Conservation (phyloP, 92 coral and sea anemone genomes). For the Anthopleura xanthogrammica region DNA sequence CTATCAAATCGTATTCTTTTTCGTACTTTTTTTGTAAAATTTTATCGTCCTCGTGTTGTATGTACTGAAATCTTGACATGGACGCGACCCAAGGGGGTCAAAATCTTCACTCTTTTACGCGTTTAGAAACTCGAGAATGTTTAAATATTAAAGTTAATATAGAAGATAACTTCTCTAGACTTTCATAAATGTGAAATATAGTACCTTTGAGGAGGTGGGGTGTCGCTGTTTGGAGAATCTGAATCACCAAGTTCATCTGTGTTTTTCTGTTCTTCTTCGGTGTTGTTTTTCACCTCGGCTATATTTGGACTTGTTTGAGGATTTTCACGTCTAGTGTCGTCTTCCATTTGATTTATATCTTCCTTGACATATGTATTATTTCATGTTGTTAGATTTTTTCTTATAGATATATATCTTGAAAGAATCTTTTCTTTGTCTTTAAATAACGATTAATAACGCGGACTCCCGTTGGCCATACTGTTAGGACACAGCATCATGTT, state of each 20-base stretch:
- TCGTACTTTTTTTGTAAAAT: too few relatives aligned
- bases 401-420: background rate
- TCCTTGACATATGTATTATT: background rate
- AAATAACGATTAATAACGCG: background rate
- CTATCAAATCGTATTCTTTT: too few relatives aligned
- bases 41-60: too few relatives aligned
- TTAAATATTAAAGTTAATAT: too few relatives aligned
- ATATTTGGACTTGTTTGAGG: background rate
- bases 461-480: background rate
- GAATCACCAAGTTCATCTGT: slow-evolving; percentile 48
- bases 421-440: background rate
- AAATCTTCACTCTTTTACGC: background rate
- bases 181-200: background rate
- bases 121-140: background rate
- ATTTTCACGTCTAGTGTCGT: background rate
- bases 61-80: background rate
- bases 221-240: slow-evolving; percentile 59
- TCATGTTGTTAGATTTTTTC: background rate
- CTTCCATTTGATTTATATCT: slow-evolving; percentile 15
- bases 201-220: slow-evolving; percentile 61
- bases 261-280: slow-evolving; percentile 9
- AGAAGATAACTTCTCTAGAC: background rate
- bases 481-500: background rate
- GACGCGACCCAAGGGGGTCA: background rate
- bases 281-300: background rate